phyloP scores from a whole-genome alignment of 2,888 invertebrate species.

The Chaitophorus viminalis region DNA sequence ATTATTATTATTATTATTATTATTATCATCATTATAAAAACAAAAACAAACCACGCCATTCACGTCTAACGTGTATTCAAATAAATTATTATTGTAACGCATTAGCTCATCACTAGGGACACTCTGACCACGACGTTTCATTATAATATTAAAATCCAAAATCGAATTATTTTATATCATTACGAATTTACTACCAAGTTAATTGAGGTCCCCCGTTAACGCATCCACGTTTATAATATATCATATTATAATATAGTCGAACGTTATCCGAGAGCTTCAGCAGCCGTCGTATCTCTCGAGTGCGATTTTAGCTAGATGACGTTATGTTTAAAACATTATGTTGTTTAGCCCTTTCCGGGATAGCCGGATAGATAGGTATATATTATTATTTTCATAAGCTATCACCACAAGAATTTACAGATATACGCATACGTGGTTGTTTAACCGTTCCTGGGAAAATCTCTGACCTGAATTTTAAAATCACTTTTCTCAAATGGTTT shows the following conservation, averaged over 20 bases:
- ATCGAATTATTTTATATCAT: neutral
- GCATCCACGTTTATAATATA: too few species aligned
- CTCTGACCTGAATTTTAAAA: neutral
- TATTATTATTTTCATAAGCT: neutral
- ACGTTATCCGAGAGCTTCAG: too few species aligned
- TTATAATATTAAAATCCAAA: neutral
- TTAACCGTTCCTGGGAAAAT: neutral
- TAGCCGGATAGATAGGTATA: too few species aligned
- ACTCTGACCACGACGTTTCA: neutral
- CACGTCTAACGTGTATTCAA: neutral
- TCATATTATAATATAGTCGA: neutral
- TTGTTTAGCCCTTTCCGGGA: neutral
- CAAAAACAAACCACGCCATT: neutral
- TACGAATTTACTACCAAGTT: too few species aligned
- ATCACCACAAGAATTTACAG: neutral
- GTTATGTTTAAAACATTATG: conserved; percentile 1
- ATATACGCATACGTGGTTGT: neutral
- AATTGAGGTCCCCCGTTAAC: neutral
- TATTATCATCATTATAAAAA: neutral
- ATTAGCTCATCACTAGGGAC: too few species aligned
- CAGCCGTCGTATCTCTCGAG: neutral
- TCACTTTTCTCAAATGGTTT: neutral
- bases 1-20: neutral
- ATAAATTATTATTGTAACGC: neutral
- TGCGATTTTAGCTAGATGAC: neutral